These are phyloP conservation scores for Lepidurus arcticus DNA, from an alignment of 1,140 invertebrate genomes.

Conservation along the genomic window DNA sequence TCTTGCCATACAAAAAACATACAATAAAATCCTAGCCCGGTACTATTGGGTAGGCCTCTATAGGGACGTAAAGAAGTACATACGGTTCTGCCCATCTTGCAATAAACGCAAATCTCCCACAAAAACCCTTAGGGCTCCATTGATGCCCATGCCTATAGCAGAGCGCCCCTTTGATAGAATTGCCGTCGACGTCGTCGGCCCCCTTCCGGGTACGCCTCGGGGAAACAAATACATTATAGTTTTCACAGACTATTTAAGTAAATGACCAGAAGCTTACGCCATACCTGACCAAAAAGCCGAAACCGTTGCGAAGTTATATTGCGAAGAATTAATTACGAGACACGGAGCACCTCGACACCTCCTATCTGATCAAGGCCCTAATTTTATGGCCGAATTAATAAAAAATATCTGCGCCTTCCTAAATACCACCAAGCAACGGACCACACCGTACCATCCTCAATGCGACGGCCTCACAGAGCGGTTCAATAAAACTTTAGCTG, in stretches of 20 bases:
- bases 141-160: constrained; percentile 26
- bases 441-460: constrained; percentile 35
- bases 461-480: constrained; percentile 38
- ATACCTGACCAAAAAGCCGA: constrained; percentile 47
- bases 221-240: constrained; percentile 27
- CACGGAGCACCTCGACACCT: background rate
- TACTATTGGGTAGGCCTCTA: constrained; percentile 23
- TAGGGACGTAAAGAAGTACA: constrained; percentile 20
- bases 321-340: constrained; percentile 52
- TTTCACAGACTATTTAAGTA: constrained; percentile 17
- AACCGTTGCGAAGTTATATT: constrained; percentile 66
- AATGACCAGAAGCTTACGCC: constrained; percentile 22
- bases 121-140: constrained; percentile 6
- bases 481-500: constrained; percentile 35
- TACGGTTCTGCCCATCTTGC: background rate
- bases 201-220: background rate
- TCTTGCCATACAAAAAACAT: background rate
- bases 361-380: background rate
- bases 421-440: constrained; percentile 35
- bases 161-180: constrained; percentile 1
- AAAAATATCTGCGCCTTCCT: constrained; percentile 34
- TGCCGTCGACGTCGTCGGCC: constrained; percentile 25
- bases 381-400: constrained; percentile 33
- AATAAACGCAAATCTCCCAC: background rate
- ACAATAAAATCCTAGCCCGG: background rate